Evolutionary conservation across 2,113 vertebrate genomes (phyloP), one percentile per base, ranked within the genome.

Genomic region (Macquaria ambigua): DNA sequence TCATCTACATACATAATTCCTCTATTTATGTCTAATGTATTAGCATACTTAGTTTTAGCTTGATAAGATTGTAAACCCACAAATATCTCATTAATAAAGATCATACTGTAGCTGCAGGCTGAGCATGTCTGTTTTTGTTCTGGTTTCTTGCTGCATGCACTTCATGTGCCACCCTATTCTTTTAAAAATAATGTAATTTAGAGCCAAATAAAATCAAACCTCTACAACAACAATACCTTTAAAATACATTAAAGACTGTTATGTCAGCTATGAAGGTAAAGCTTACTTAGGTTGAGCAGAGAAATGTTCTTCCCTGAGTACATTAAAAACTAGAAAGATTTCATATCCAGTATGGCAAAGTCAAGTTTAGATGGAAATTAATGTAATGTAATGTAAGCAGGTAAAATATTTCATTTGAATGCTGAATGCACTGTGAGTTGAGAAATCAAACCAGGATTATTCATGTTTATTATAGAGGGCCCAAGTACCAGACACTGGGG

Each of bases 1-100:
- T 58, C n/a, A 39, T 64, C 37, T 72, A 23, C 74, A 74, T 73
- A 31, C 31, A 46, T 75, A 11, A 63, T 66, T 64, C 12, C 16
- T 81, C 68, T 87, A 86, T 90, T 89, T 88, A 88, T 88, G 46
- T 58, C 58, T 58, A 58, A 85, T 79, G 52, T 31, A 43, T 79
- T 63, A 50, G 25, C 2, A 1, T 46, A 55, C 48, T 34, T 58
- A 62, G 43, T 28, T 74, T 77, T n/a, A 61, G 75, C 62, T 59
- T 77, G 25, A 56, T 63, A 31, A 43, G 12, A 56, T 50, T 77
- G 25, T 61, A 62, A 43, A 70, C 23, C 10, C 20, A 48, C 16
- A 58, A 28, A 83, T 8, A 52, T 53, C 11, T 55, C n/a, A 74
- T 12, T 39, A 85, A 85, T 87, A 87, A 87, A 90, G 16, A 61